Base-by-base conservation (phyloP, 2,113 vertebrate genomes). In the Pelobates fuscus region DNA sequence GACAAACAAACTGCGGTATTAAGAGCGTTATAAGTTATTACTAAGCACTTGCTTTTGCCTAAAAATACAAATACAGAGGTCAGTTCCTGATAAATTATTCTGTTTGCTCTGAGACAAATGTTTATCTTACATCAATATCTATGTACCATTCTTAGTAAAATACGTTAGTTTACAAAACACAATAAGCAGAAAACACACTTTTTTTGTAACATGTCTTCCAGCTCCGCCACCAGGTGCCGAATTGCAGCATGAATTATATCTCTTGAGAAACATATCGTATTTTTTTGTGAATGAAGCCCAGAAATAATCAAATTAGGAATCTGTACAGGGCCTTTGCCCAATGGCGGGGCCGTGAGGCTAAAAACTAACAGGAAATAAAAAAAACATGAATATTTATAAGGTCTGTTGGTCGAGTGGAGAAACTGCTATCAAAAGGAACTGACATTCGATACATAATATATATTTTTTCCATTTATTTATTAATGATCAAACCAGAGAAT, bases 321-420 rank as follows among this genome's bases (percentile, higher is more conserved):
- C 30, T 43, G 21, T 14, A 8, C 44, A 23, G 27, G 29, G 21
- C 41, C 27, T 37, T 54, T 37, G 61, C 24, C 63, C 30, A 41
- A 29, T 57, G 49, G 29, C 57, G 61, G 59, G 59, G 60, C 59
- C 70, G 63, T 23, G 27, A 27, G 44, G 27, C 30, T 18, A 32
- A 72, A 24, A 65, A 65, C 17, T 44, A 52, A 72, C 60, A 54
- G 43, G 43, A 72, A 71, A 37, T 18, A 25, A n/a, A 25, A 73
- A 23, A 7, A 11, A n/a, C 71, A 74, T 74, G 52, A 65, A 74
- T 74, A 74, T 74, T 74, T 66, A 74, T 74, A 43, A 65, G 4
- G 62, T 66, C 30, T 17, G 32, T 65, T 57, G 15, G 7, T 29
- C 11, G 61, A 43, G 30, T 15, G 49, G 8, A 54, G 18, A 54